Evolutionary conservation across 2,113 vertebrate species (phyloP), one percentile per base, ranked within the genome.

Genomic region (Ammodytes marinus): DNA sequence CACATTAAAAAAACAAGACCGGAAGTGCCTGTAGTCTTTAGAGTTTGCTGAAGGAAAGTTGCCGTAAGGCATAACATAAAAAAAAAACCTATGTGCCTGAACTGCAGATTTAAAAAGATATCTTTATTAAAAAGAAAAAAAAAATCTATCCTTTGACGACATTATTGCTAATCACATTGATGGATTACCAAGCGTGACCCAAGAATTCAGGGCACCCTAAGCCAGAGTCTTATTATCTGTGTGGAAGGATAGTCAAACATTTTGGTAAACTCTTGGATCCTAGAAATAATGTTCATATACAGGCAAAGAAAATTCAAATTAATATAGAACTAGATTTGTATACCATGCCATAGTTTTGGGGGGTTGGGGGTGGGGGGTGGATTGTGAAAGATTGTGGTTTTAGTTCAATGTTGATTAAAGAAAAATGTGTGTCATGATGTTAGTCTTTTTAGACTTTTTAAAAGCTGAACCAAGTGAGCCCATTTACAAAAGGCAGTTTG

Each of bases 131-230:
- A 46, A 37, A 53, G 46, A 75, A 40, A 35, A 15, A 15, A 58
- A 69, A 15, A 35, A 7, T 7, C 4, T 27, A 50, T 64, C 19
- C 54, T 47, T 75, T 7, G 37, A 35, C 35, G 35, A 61, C 7
- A 68, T 73, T 73, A 61, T 50, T 13, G 14, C 12, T 37, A 57
- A 40, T 57, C 53, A 79, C 17, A 43, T 53, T 4, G 8, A 54
- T 15, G 0, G 15, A 76, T 82, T 74, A 57, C 17, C 52, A 69
- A 69, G 40, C 3, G 0, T 8, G n/a, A 14, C 8, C 47, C 8
- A 17, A 52, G 14, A 57, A 57, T 57, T 57, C 19, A 37, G 35
- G 14, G 35, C 1, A 5, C 57, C 57, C 35, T 14, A 15, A 60
- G 39, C 14, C 35, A 39, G 35, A 53, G 13, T 14, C 13, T 37